A percentile compares a stretch with the other conserved stretches of the same genome.
Evolutionary conservation across 2,797 vertebrate species (phyloP).

Genomic region (Sebastes matsubarae): DNA sequence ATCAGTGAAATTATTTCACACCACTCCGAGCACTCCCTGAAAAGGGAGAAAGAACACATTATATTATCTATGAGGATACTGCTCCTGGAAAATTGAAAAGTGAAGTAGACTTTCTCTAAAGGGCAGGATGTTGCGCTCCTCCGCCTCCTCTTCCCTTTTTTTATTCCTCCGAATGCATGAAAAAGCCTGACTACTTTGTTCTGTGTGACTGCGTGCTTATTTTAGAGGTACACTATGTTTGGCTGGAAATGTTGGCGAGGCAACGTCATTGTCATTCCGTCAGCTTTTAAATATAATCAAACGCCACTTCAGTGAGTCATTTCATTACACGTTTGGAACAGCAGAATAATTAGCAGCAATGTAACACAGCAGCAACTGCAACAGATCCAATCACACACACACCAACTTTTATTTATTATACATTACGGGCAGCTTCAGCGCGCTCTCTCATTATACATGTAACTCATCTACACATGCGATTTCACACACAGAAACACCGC

Average conservation of each 20-base stretch:
- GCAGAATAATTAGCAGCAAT: conserved; percentile 54
- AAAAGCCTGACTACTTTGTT: conserved; percentile 49
- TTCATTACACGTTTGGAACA: conserved; percentile 52
- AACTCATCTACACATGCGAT: background rate
- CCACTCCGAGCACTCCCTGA: conserved; percentile 43
- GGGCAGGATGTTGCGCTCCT: conserved; percentile 17
- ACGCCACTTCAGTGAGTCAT: conserved; percentile 65
- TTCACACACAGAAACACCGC: background rate
- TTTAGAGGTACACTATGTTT: conserved; percentile 42
- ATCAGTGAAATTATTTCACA: conserved; percentile 63
- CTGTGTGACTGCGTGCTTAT: conserved; percentile 38
- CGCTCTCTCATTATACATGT: conserved; percentile 6
- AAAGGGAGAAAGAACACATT: conserved; percentile 60
- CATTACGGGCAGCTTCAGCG: conserved; percentile 14
- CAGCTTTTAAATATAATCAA: conserved; percentile 71
- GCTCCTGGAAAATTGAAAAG: conserved; percentile 46
- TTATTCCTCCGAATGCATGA: conserved; percentile 42
- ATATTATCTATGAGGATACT: conserved; percentile 53
- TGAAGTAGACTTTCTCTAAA: conserved; percentile 28
- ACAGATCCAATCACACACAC: conserved; percentile 33
- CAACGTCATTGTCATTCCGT: conserved; percentile 50
- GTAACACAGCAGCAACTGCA: conserved; percentile 38
- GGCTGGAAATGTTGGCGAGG: conserved; percentile 59
- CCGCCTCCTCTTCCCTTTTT: conserved; percentile 32
- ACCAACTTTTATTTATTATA: conserved; percentile 30